A percentile compares a stretch with the other conserved stretches of the same genome.
Conservation (phyloP, 2,797 vertebrate species). For the Xerus rutilus region DNA sequence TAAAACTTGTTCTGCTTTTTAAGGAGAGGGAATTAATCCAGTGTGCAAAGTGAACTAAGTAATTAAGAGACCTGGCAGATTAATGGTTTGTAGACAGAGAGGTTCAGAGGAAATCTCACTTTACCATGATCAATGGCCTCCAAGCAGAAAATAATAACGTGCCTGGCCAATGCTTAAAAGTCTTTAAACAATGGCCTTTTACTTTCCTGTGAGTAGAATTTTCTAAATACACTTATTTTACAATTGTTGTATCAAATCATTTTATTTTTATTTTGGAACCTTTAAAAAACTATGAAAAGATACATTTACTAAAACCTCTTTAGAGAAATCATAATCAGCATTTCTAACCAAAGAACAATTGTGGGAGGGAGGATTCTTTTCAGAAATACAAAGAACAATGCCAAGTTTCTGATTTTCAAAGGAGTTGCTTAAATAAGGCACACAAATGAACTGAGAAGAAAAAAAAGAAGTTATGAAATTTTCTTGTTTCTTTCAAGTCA, state of each 20-base stretch:
- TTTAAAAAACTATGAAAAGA: slow-evolving; percentile 76
- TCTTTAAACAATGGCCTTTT: slow-evolving; percentile 28
- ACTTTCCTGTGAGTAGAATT: not conserved
- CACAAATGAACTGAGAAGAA: slow-evolving; percentile 54
- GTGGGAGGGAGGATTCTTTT: slow-evolving; percentile 78
- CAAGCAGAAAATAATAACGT: slow-evolving; percentile 8
- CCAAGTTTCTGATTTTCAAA: slow-evolving; percentile 76
- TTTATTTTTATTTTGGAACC: slow-evolving; percentile 73
- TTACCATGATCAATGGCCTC: not conserved
- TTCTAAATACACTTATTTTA: slow-evolving; percentile 50
- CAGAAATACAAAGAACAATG: slow-evolving; percentile 80
- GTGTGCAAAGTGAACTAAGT: not conserved
- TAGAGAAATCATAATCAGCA: slow-evolving; percentile 74
- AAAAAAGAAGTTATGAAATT: slow-evolving; percentile 56
- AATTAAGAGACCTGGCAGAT: slow-evolving; percentile 47
- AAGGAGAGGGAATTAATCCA: slow-evolving; percentile 2
- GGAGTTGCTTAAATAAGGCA: slow-evolving; percentile 68
- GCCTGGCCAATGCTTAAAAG: not conserved
- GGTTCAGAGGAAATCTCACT: not conserved
- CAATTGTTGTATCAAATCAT: slow-evolving; percentile 66
- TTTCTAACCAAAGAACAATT: slow-evolving; percentile 79
- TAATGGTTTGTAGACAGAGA: slow-evolving; percentile 24
- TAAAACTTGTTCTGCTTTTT: not conserved
- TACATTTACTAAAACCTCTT: slow-evolving; percentile 58
- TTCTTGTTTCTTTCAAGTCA: slow-evolving; percentile 60